These are phyloP conservation scores for Ephydatia muelleri DNA, from an alignment of 37 sponge, comb jelly and placozoan genomes.

Conservation along the genomic window DNA sequence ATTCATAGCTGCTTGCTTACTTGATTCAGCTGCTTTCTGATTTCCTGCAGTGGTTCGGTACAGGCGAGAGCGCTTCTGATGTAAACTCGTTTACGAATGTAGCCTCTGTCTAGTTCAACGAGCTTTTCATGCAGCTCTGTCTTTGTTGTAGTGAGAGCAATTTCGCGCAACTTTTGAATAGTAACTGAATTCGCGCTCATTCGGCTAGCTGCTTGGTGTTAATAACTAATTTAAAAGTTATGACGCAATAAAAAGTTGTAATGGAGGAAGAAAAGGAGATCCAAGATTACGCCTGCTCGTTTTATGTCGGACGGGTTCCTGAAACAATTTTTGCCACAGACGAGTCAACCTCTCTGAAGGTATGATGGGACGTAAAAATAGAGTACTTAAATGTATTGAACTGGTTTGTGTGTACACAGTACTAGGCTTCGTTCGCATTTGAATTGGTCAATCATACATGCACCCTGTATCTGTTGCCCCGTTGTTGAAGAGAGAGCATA, in stretches of 20 bases:
- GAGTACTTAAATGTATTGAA: background rate
- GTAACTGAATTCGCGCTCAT: background rate
- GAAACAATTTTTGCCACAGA: slow-evolving; percentile 31
- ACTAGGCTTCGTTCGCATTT: too few relatives aligned
- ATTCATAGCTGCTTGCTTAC: background rate
- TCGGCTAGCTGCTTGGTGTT: background rate
- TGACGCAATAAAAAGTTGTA: too few relatives aligned
- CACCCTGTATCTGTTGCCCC: too few relatives aligned
- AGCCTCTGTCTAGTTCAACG: slow-evolving; percentile 13
- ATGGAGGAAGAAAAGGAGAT: background rate
- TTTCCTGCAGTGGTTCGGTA: slow-evolving; percentile 15
- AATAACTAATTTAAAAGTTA: background rate
- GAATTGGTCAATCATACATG: too few relatives aligned
- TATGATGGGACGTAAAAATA: background rate
- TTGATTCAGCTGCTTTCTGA: slow-evolving; percentile 10
- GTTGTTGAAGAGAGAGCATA: too few relatives aligned
- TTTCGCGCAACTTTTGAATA: background rate
- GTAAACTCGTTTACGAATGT: slow-evolving; percentile 21
- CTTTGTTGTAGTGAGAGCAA: slow-evolving; percentile 17
- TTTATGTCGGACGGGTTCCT: slow-evolving; percentile 61
- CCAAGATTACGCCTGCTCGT: slow-evolving; percentile 6
- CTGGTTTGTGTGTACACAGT: too few relatives aligned
- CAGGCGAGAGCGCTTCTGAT: slow-evolving; percentile 33
- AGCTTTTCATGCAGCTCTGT: slow-evolving; percentile 20
- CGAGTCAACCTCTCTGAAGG: slow-evolving; percentile 20